Evolutionary conservation across 2,797 vertebrate species (phyloP).

Genomic region (Sebastes vulpes): DNA sequence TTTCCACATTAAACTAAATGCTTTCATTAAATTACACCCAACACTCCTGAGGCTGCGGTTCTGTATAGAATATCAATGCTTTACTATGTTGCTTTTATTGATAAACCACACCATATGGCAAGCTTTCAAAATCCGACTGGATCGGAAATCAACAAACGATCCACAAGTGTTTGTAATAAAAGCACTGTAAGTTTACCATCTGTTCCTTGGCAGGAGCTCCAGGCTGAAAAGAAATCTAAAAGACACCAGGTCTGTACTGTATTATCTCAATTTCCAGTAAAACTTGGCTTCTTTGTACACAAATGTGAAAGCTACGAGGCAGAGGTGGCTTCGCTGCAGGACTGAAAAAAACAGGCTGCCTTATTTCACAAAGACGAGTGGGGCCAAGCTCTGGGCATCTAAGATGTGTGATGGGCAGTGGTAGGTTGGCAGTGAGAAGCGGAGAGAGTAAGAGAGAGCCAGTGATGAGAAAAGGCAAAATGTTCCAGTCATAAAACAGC

Average conservation of each 20-base stretch:
- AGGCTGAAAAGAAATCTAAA: slow-evolving; percentile 1
- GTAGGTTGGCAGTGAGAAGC: slow-evolving; percentile 29
- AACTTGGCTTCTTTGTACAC: slow-evolving; percentile 14
- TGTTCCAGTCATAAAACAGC: slow-evolving; percentile 56
- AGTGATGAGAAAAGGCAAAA: slow-evolving; percentile 39
- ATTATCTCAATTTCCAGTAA: slow-evolving; percentile 32
- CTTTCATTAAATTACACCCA: background rate
- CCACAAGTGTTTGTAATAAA: slow-evolving; percentile 46
- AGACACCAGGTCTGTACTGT: slow-evolving; percentile 29
- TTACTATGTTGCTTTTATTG: background rate
- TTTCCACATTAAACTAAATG: slow-evolving; percentile 4
- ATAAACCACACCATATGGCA: slow-evolving; percentile 36
- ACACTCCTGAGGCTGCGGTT: background rate
- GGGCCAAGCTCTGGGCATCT: slow-evolving; percentile 26
- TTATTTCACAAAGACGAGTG: slow-evolving; percentile 34
- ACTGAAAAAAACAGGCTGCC: slow-evolving; percentile 39
- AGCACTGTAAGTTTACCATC: slow-evolving; percentile 37
- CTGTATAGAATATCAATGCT: slow-evolving; percentile 2
- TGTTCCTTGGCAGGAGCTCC: slow-evolving; percentile 33
- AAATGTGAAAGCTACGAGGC: slow-evolving; percentile 8
- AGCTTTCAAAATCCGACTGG: slow-evolving; percentile 18
- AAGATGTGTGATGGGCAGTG: slow-evolving; percentile 48
- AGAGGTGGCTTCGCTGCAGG: slow-evolving; percentile 27
- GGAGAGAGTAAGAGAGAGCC: background rate
- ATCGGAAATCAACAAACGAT: slow-evolving; percentile 40